Conservation (phyloP, 2,888 invertebrate genomes). For the Uropetala carovei region DNA sequence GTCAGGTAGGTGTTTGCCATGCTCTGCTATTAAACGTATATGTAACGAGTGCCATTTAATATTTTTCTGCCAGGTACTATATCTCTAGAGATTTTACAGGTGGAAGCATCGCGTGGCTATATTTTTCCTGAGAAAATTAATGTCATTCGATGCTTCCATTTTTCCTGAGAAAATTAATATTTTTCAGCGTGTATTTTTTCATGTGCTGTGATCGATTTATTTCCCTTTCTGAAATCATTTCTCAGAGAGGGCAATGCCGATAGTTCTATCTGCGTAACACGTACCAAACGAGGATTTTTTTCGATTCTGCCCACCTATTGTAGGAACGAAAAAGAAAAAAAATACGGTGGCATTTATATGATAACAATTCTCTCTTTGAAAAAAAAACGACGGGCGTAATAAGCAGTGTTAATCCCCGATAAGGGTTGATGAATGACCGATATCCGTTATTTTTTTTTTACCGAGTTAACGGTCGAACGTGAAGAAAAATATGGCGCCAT, state of each 20-base stretch:
- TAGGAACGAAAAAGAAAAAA: neutral
- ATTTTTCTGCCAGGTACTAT: too few relatives aligned
- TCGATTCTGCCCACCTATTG: neutral
- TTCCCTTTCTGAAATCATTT: neutral
- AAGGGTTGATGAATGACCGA: conserved; percentile 59
- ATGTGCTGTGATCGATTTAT: neutral
- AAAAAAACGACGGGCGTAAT: conserved; percentile 39
- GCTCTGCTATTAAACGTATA: too few relatives aligned
- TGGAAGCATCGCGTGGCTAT: too few relatives aligned
- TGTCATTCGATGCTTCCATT: too few relatives aligned
- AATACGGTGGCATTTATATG: neutral
- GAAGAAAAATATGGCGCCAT: conserved; percentile 46
- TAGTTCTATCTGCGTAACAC: neutral
- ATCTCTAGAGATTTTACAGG: too few relatives aligned
- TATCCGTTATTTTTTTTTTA: conserved; percentile 43
- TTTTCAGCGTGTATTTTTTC: neutral
- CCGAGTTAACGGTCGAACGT: conserved; percentile 36
- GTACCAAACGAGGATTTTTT: neutral
- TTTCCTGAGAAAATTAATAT: too few relatives aligned
- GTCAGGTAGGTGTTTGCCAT: too few relatives aligned
- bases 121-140: too few relatives aligned
- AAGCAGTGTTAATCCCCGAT: conserved; percentile 61
- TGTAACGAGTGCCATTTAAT: too few relatives aligned
- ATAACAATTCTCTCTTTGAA: neutral
- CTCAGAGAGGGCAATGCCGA: neutral